These are phyloP conservation scores for Trichoplusia ni DNA, from an alignment of 1,140 invertebrate species.

Conservation along the genomic window DNA sequence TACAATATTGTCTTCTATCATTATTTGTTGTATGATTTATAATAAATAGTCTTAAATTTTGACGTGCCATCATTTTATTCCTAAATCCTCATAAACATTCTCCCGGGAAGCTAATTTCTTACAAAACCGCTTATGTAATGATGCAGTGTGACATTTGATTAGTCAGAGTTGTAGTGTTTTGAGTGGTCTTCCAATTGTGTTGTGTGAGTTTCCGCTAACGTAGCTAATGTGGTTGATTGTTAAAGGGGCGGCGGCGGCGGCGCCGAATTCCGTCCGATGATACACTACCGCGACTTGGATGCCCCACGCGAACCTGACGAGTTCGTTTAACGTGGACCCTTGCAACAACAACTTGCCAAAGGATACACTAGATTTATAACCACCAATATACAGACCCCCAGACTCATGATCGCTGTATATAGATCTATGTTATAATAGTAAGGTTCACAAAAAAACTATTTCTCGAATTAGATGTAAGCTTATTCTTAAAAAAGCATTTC, in stretches of 20 bases:
- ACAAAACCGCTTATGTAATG: background rate
- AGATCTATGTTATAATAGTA: background rate
- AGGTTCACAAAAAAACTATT: background rate
- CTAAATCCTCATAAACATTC: background rate
- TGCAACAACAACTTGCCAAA: slow-evolving; percentile 37
- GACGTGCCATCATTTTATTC: slow-evolving; percentile 31
- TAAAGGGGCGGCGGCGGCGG: slow-evolving; percentile 87
- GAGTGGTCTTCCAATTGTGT: slow-evolving; percentile 32
- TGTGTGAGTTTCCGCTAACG: slow-evolving; percentile 37
- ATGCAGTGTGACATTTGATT: slow-evolving; percentile 24
- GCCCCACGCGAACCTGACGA: slow-evolving; percentile 93
- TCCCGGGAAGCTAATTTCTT: slow-evolving; percentile 66
- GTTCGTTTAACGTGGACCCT: slow-evolving; percentile 83
- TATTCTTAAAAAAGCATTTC: background rate
- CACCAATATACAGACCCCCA: too few species aligned
- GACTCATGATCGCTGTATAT: slow-evolving; percentile 4
- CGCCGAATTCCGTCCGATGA: slow-evolving; percentile 91
- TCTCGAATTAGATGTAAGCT: slow-evolving; percentile 1
- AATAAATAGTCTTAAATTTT: slow-evolving; percentile 39
- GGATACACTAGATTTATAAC: slow-evolving; percentile 31
- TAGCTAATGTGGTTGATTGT: slow-evolving; percentile 62
- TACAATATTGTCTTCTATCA: slow-evolving; percentile 8
- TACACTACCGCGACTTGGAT: slow-evolving; percentile 95
- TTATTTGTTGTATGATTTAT: slow-evolving; percentile 21
- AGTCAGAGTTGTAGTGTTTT: slow-evolving; percentile 14